These are phyloP conservation scores for Coreoperca whiteheadi DNA, from an alignment of 2,113 vertebrate species.

Conservation along the genomic window DNA sequence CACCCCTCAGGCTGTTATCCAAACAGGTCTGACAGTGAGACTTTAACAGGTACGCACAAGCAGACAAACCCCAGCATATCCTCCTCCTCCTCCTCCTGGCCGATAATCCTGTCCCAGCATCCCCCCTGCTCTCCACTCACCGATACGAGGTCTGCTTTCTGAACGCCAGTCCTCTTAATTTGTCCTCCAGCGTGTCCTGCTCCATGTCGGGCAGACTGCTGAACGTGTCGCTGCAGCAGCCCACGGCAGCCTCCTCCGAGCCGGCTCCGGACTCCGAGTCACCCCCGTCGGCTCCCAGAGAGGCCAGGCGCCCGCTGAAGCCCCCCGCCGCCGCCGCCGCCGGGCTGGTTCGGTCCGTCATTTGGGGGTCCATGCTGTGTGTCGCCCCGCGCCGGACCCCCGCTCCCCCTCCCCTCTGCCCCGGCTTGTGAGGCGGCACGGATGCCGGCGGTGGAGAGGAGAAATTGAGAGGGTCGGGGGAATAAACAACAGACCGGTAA, in stretches of 20 bases:
- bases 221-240: slow-evolving; percentile 78
- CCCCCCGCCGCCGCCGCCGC: slow-evolving; percentile 47
- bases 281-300: slow-evolving; percentile 78
- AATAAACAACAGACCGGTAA: background rate
- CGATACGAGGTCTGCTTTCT: slow-evolving; percentile 82
- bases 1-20: too few species aligned
- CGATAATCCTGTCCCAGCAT: slow-evolving; percentile 37
- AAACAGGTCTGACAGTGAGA: background rate
- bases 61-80: background rate
- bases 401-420: slow-evolving; percentile 50
- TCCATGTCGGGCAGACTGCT: slow-evolving; percentile 79
- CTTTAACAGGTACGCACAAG: background rate
- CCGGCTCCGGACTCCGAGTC: slow-evolving; percentile 79
- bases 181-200: slow-evolving; percentile 77
- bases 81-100: slow-evolving; percentile 25
- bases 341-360: slow-evolving; percentile 51
- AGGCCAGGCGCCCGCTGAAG: slow-evolving; percentile 63
- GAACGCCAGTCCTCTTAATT: slow-evolving; percentile 79
- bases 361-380: slow-evolving; percentile 80
- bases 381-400: slow-evolving; percentile 70
- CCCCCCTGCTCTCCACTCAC: slow-evolving; percentile 65
- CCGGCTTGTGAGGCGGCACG: slow-evolving; percentile 34
- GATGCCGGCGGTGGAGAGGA: slow-evolving; percentile 28
- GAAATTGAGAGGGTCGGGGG: background rate
- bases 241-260: slow-evolving; percentile 75